Conservation (phyloP, 2,888 invertebrate genomes). For the Acronicta psi region DNA sequence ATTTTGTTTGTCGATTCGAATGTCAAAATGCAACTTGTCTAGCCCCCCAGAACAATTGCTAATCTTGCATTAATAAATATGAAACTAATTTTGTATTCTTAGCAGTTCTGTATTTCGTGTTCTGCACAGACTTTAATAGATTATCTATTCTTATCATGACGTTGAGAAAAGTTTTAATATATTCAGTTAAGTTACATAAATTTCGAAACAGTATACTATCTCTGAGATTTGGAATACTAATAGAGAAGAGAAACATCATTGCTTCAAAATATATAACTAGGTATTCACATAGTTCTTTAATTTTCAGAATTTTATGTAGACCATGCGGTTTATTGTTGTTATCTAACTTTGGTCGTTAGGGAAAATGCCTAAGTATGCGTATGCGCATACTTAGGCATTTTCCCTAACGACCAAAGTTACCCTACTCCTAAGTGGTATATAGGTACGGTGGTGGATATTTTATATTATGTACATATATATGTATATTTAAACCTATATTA, state of each 20-base stretch:
- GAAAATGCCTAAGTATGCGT: too few relatives aligned
- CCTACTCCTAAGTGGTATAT: too few relatives aligned
- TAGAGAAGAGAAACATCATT: background rate
- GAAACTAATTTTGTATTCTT: slow-evolving; percentile 42
- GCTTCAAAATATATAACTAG: background rate
- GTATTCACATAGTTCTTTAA: background rate
- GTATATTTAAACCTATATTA: too few relatives aligned
- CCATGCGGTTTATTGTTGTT: too few relatives aligned
- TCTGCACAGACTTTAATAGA: slow-evolving; percentile 41
- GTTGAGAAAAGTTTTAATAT: slow-evolving; percentile 39
- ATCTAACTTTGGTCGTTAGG: too few relatives aligned
- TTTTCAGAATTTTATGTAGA: background rate
- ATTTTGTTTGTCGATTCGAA: too few relatives aligned
- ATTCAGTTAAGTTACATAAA: slow-evolving; percentile 33
- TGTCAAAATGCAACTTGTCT: too few relatives aligned
- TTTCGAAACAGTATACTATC: slow-evolving; percentile 16
- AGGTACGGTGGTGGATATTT: too few relatives aligned
- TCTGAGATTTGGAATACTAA: slow-evolving; percentile 5
- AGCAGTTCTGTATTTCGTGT: slow-evolving; percentile 33
- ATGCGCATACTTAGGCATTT: too few relatives aligned
- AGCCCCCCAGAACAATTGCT: slow-evolving; percentile 2
- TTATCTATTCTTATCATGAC: slow-evolving; percentile 45
- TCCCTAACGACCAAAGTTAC: too few relatives aligned
- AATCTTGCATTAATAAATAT: slow-evolving; percentile 24
- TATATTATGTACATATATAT: too few relatives aligned